Percentiles rank a stretch among this genome's conserved stretches.
phyloP scores from a whole-genome alignment of 2,113 vertebrate genomes.

The Myotis yumanensis region DNA sequence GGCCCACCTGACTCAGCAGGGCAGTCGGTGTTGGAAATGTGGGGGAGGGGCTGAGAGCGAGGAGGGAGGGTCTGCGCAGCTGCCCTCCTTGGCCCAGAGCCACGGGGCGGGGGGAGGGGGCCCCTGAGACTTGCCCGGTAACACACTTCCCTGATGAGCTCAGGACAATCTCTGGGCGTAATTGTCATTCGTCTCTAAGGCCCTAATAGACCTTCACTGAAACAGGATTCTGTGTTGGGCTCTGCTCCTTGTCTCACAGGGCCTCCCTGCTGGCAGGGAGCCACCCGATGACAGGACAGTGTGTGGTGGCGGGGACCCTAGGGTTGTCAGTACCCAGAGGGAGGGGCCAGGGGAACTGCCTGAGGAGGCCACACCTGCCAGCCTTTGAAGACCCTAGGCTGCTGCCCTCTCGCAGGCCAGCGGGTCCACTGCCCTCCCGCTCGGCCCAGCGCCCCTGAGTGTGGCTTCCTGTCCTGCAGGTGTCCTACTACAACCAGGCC shows the following conservation, averaged over 20 bases:
- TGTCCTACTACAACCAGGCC: conserved; percentile 97
- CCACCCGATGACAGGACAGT: fast-evolving
- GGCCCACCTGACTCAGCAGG: background rate
- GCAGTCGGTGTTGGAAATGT: background rate
- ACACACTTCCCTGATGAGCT: background rate
- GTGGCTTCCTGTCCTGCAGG: conserved; percentile 78
- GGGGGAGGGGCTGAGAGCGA: background rate
- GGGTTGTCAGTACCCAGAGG: background rate
- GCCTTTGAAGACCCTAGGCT: background rate
- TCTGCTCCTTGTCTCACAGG: background rate
- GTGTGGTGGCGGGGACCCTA: background rate
- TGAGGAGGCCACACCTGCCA: background rate
- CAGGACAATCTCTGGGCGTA: background rate
- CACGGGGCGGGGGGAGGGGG: no score
- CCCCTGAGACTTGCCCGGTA: background rate
- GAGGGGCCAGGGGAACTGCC: background rate
- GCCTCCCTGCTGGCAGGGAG: background rate
- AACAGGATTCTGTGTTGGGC: background rate
- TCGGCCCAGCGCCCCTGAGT: background rate
- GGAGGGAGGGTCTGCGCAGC: fast-evolving
- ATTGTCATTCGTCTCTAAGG: background rate
- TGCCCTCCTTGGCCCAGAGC: background rate
- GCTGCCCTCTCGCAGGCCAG: background rate
- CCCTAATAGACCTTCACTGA: background rate
- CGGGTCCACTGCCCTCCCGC: no score